These are phyloP conservation scores for Rhopalosiphum padi DNA, from an alignment of 1,140 invertebrate species.

Conservation along the genomic window DNA sequence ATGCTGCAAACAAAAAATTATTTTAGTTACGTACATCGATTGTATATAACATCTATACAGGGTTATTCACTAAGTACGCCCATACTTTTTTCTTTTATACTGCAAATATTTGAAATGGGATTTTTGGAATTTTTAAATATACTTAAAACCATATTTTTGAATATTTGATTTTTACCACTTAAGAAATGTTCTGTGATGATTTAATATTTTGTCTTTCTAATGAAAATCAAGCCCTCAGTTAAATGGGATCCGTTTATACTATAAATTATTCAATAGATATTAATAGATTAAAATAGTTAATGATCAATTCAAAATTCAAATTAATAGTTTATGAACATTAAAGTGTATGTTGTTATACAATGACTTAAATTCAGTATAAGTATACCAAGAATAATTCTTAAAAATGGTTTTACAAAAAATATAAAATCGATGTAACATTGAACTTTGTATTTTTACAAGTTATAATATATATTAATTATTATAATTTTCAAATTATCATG, in stretches of 20 bases:
- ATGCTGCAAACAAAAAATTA: not conserved
- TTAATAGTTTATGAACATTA: not conserved
- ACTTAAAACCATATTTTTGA: not conserved
- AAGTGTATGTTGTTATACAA: not conserved
- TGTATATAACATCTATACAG: not conserved
- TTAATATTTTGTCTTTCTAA: not conserved
- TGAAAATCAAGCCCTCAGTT: not conserved
- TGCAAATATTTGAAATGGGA: not conserved
- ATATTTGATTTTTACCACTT: not conserved
- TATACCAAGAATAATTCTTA: not conserved
- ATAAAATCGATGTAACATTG: not conserved
- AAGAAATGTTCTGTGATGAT: not conserved
- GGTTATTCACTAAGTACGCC: not conserved
- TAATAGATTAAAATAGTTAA: no score
- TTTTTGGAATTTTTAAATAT: not conserved
- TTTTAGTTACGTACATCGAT: not conserved
- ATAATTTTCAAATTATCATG: not conserved
- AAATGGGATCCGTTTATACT: not conserved
- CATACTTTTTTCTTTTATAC: not conserved
- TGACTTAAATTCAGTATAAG: no score
- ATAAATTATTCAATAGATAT: not conserved
- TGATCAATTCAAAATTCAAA: no score
- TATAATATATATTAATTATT: not conserved
- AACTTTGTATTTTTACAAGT: not conserved
- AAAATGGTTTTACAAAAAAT: not conserved